Evolutionary conservation across 2,888 invertebrate species (phyloP).

Genomic region (Lasioglossum oenotherae): DNA sequence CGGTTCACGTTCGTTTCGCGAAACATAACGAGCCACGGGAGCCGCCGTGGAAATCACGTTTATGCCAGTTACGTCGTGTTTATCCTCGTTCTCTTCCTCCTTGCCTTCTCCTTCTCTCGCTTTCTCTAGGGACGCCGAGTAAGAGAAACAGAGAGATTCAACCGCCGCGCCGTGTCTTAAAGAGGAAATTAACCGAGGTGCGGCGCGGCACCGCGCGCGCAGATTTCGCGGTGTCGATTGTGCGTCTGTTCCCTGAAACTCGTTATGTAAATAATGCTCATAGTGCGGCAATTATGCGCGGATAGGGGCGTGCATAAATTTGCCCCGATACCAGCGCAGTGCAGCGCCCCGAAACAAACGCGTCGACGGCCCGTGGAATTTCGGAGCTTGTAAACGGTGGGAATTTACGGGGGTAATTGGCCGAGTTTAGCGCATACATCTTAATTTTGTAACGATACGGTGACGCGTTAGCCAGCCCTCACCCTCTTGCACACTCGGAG

Average conservation of each 20-base stretch:
- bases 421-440: constrained; percentile 31
- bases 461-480: not conserved
- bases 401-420: constrained; percentile 39
- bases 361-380: constrained; percentile 32
- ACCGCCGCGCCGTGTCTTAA: not conserved
- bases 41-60: constrained; percentile 7
- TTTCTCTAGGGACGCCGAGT: not conserved
- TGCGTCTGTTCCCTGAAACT: constrained; percentile 49
- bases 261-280: constrained; percentile 56
- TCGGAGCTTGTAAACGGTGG: constrained; percentile 30
- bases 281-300: constrained; percentile 47
- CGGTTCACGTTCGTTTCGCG: constrained; percentile 6
- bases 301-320: constrained; percentile 55
- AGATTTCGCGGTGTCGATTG: constrained; percentile 24
- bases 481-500: not conserved
- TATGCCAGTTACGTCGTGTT: constrained; percentile 37
- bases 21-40: constrained; percentile 31
- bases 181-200: constrained; percentile 36
- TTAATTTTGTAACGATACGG: not conserved
- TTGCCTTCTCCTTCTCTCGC: not conserved
- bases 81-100: not conserved
- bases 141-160: not conserved
- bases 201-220: not conserved
- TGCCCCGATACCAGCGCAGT: constrained; percentile 14
- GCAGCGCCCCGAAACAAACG: constrained; percentile 21